phyloP scores from a whole-genome alignment of 2,888 invertebrate species.

The Hemaris fuciformis region DNA sequence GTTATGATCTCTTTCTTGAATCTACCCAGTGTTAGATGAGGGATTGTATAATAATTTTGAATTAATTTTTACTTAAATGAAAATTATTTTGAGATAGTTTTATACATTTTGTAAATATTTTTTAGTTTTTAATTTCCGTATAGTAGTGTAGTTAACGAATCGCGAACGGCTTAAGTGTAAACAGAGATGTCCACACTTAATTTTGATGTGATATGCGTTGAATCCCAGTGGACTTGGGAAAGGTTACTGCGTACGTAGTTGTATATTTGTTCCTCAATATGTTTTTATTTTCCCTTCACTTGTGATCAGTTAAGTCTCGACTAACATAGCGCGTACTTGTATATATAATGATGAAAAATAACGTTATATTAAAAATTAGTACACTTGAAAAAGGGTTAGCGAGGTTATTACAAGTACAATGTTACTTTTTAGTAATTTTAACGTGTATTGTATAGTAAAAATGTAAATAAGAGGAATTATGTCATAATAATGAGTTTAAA shows the following conservation, averaged over 20 bases:
- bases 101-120: constrained; percentile 73
- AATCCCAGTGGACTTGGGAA: constrained; percentile 47
- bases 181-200: constrained; percentile 42
- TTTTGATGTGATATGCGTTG: constrained; percentile 68
- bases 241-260: constrained; percentile 68
- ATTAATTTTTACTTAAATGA: constrained; percentile 61
- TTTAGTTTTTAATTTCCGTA: constrained; percentile 49
- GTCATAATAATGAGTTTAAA: constrained; percentile 79
- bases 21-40: constrained; percentile 79
- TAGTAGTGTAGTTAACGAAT: constrained; percentile 47
- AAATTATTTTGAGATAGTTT: constrained; percentile 73
- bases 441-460: constrained; percentile 75
- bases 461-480: constrained; percentile 81
- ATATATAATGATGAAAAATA: constrained; percentile 59
- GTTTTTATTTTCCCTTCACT: constrained; percentile 62
- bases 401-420: constrained; percentile 74
- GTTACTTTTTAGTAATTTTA: constrained; percentile 76
- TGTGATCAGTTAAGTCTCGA: constrained; percentile 78
- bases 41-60: constrained; percentile 65
- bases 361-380: constrained; percentile 59
- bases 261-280: constrained; percentile 77
- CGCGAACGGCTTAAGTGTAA: constrained; percentile 66
- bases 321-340: constrained; percentile 68
- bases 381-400: constrained; percentile 71
- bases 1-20: constrained; percentile 78